phyloP scores from a whole-genome alignment of 1,140 invertebrate species.

The Brachionus angularis region DNA sequence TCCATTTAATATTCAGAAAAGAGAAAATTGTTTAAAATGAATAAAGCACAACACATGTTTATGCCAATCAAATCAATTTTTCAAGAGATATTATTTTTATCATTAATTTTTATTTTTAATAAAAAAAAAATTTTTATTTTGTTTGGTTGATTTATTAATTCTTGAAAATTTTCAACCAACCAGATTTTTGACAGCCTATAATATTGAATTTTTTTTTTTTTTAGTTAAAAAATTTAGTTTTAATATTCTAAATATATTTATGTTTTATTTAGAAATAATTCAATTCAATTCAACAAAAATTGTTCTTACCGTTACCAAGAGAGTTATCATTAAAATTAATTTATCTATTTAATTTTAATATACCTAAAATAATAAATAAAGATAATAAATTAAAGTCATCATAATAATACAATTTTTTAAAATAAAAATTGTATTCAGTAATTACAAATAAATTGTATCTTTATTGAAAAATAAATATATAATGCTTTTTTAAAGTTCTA shows the following conservation, averaged over 20 bases:
- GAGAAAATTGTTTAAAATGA: neutral
- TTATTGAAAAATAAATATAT: conserved; percentile 34
- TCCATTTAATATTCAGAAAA: conserved; percentile 11
- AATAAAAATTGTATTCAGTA: too few relatives aligned
- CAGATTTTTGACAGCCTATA: too few relatives aligned
- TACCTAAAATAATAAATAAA: too few relatives aligned
- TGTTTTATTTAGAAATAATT: too few relatives aligned
- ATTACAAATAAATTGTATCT: conserved; percentile 43
- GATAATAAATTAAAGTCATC: conserved; percentile 42
- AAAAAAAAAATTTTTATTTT: too few relatives aligned
- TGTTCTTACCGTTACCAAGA: neutral
- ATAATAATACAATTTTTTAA: conserved; percentile 13
- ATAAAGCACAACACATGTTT: conserved; percentile 39
- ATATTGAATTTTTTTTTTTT: too few relatives aligned
- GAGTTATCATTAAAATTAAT: conserved; percentile 14
- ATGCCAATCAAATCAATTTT: conserved; percentile 40
- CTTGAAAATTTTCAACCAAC: conserved; percentile 9
- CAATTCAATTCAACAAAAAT: too few relatives aligned
- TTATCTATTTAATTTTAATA: too few relatives aligned
- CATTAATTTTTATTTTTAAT: too few relatives aligned
- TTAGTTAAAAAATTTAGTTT: too few relatives aligned
- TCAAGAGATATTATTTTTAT: too few relatives aligned
- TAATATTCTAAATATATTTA: too few relatives aligned
- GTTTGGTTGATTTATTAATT: conserved; percentile 41
- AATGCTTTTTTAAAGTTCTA: conserved; percentile 43